A percentile compares a stretch with the other conserved stretches of the same genome.
phyloP scores from a whole-genome alignment of 2,797 vertebrate genomes.

The Tachyglossus aculeatus region DNA sequence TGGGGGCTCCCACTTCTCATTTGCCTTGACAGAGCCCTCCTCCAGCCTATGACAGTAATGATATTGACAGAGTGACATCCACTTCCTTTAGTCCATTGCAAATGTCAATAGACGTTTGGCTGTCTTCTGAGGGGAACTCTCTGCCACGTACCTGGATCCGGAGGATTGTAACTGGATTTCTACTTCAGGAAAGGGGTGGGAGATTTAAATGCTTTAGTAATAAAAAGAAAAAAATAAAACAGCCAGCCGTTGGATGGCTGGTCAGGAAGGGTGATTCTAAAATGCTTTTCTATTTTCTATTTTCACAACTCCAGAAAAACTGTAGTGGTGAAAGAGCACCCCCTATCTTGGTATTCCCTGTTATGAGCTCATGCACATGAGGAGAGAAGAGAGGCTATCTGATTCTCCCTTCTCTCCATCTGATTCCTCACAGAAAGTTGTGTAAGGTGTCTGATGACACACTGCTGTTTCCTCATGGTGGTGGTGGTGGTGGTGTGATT shows the following conservation, averaged over 20 bases:
- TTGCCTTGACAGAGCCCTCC: too few relatives aligned
- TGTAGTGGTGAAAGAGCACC: neutral
- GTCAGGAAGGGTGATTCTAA: neutral
- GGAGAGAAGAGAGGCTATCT: neutral
- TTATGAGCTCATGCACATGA: neutral
- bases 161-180: neutral
- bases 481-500: conserved; percentile 51
- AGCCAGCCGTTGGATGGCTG: neutral
- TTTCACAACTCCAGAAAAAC: too few relatives aligned
- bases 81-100: neutral
- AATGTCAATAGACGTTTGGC: neutral
- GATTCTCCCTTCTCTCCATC: neutral
- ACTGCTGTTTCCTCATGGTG: too few relatives aligned
- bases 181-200: neutral
- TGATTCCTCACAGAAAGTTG: neutral
- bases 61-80: neutral
- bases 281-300: too few relatives aligned
- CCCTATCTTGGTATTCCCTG: neutral
- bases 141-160: neutral
- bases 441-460: conserved; percentile 30
- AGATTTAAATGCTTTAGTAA: neutral
- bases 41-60: neutral
- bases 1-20: too few relatives aligned
- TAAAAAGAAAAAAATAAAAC: too few relatives aligned
- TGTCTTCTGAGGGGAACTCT: neutral